Percentiles rank a stretch among this genome's conserved stretches.
phyloP scores from a whole-genome alignment of 2,888 invertebrate genomes.

The Galerucella pusilla region DNA sequence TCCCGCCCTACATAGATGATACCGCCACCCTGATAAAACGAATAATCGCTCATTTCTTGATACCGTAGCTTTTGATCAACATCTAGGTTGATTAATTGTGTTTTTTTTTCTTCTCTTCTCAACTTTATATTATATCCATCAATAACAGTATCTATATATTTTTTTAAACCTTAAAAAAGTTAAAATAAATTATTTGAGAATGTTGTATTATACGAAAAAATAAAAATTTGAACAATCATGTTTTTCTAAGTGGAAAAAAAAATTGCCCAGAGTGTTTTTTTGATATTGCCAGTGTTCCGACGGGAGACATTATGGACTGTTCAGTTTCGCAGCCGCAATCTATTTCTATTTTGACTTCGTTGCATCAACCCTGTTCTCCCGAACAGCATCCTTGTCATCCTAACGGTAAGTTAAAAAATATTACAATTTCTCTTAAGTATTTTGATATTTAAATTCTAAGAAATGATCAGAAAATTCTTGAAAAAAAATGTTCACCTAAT shows the following conservation, averaged over 20 bases:
- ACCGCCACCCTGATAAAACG: constrained; percentile 48
- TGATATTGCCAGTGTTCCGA: constrained; percentile 7
- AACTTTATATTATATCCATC: not conserved
- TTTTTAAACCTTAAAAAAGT: no score
- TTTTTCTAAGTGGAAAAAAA: not conserved
- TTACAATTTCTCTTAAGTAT: no score
- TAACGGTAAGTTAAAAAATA: constrained; percentile 40
- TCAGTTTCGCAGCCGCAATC: constrained; percentile 54
- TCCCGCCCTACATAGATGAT: constrained; percentile 63
- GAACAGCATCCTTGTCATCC: constrained; percentile 55
- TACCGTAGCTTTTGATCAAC: constrained; percentile 53
- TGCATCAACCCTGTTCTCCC: constrained; percentile 60
- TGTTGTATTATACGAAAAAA: not conserved
- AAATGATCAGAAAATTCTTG: no score
- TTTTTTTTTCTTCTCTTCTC: not conserved
- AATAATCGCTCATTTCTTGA: constrained; percentile 57
- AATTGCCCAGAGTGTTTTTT: not conserved
- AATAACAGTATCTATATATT: no score
- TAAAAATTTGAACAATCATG: not conserved
- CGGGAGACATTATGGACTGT: constrained; percentile 55
- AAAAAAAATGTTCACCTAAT: no score
- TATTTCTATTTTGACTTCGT: constrained; percentile 53
- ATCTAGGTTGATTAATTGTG: constrained; percentile 28
- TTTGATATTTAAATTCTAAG: no score
- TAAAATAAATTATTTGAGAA: not conserved